Conservation (phyloP, 2,113 vertebrate genomes). For the Balaeniceps rex region DNA sequence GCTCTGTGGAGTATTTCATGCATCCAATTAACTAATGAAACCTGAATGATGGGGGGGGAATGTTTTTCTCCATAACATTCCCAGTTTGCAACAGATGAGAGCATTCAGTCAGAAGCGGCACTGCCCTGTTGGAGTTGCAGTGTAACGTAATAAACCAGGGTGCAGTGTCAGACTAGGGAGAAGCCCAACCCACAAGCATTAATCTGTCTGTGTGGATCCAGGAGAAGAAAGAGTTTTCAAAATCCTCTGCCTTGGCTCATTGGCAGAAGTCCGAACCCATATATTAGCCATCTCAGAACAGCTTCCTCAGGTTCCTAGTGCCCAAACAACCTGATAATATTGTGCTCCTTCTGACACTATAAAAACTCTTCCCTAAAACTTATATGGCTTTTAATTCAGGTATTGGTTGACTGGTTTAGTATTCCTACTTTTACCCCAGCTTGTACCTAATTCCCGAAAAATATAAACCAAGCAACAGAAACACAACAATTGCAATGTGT, state of each 20-base stretch:
- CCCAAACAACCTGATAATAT: not conserved
- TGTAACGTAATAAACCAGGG: not conserved
- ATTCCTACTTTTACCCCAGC: not conserved
- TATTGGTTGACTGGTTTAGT: not conserved
- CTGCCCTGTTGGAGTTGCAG: not conserved
- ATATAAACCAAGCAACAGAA: not conserved
- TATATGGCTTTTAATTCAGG: not conserved
- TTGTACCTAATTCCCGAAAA: not conserved
- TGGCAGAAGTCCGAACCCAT: not conserved
- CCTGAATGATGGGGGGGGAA: not conserved
- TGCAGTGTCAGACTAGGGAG: not conserved
- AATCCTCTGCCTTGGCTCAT: not conserved
- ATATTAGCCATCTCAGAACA: not conserved
- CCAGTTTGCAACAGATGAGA: not conserved
- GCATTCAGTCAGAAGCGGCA: not conserved
- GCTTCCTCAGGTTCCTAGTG: not conserved
- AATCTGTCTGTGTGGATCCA: not conserved
- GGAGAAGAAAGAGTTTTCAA: not conserved
- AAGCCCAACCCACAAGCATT: not conserved
- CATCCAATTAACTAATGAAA: constrained; percentile 12
- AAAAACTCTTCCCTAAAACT: not conserved
- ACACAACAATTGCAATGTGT: not conserved
- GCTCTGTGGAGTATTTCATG: not conserved
- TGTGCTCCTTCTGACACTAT: not conserved
- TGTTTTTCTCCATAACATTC: not conserved